phyloP scores from a whole-genome alignment of 1,140 invertebrate genomes.

The Scaptomyza graminum region DNA sequence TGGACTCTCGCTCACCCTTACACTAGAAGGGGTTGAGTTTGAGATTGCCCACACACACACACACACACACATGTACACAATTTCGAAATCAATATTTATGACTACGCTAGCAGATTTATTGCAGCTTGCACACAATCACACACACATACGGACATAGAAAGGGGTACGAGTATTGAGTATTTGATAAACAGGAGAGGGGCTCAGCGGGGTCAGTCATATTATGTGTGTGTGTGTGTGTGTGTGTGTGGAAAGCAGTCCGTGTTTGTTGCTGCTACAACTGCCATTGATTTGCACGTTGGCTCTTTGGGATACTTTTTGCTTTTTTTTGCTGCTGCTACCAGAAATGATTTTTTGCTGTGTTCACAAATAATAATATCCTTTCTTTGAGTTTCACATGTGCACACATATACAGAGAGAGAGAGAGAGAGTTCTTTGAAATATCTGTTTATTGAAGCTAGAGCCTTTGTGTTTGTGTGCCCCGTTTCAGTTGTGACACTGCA shows the following conservation, averaged over 20 bases:
- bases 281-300: conserved; percentile 69
- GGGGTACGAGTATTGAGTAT: conserved; percentile 10
- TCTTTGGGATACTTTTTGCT: conserved; percentile 34
- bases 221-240: too few relatives aligned
- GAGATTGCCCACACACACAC: conserved; percentile 14
- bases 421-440: conserved; percentile 7
- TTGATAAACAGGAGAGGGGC: too few relatives aligned
- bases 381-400: conserved; percentile 58
- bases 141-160: conserved; percentile 9
- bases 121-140: conserved; percentile 41
- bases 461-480: conserved; percentile 52
- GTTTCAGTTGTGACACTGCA: conserved; percentile 75
- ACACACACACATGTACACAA: conserved; percentile 58
- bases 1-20: conserved; percentile 8
- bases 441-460: conserved; percentile 42
- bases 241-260: conserved; percentile 16
- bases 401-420: conserved; percentile 7
- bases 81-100: conserved; percentile 82
- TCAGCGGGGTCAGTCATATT: background rate
- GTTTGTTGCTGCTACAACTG: conserved; percentile 47
- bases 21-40: background rate
- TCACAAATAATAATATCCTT: conserved; percentile 79
- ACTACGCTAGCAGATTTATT: conserved; percentile 79
- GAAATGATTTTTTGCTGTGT: conserved; percentile 60
- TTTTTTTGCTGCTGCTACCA: conserved; percentile 21